Evolutionary conservation across 2,888 invertebrate species (phyloP), one percentile per base, ranked within the genome.

Genomic region (Neuroscelio doddi): DNA sequence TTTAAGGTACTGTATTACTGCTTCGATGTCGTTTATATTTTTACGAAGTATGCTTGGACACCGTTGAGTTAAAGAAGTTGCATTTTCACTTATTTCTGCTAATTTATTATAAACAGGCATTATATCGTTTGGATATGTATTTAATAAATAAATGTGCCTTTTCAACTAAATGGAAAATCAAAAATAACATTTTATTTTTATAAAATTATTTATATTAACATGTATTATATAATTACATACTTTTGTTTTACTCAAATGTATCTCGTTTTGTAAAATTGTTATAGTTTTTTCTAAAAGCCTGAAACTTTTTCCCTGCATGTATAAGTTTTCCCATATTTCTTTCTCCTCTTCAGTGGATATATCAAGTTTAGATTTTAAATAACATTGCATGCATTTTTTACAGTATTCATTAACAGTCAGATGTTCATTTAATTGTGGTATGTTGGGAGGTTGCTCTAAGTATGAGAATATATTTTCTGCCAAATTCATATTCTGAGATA

Each of bases 1-100:
- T 7, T 87, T 86, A 5, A 92, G 84, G 64, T 89, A 83, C 38
- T 87, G 79, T 56, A 88, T 85, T 16, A 89, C 89, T 78, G 87
- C 84, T 34, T 87, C 67, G 15, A 91, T 76, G 12, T 89, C 82
- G 59, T 87, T 86, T 58, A 88, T 87, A 44, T 88, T 85, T 47
- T 89, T 87, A 84, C 88, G 89, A 44, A 91, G 80, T 67, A 93
- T 87, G 67, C 89, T 90, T 8, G 92, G 93, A 72, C 88, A 87
- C 14, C 78, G 79, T 72, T 80, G 85, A 27, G 90, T 86, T 26
- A 75, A 2, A 9, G 87, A 85, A 53, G 84, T 83, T 41, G 91
- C 87, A 68, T 89, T 86, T 1, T 88, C 46, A 87, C 88, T 27
- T 16, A 91, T 79, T 0, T 81, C 56, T 36, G 51, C 14, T 1